These are phyloP conservation scores for Mirounga angustirostris DNA, from an alignment of 2,113 vertebrate genomes.

Conservation along the genomic window DNA sequence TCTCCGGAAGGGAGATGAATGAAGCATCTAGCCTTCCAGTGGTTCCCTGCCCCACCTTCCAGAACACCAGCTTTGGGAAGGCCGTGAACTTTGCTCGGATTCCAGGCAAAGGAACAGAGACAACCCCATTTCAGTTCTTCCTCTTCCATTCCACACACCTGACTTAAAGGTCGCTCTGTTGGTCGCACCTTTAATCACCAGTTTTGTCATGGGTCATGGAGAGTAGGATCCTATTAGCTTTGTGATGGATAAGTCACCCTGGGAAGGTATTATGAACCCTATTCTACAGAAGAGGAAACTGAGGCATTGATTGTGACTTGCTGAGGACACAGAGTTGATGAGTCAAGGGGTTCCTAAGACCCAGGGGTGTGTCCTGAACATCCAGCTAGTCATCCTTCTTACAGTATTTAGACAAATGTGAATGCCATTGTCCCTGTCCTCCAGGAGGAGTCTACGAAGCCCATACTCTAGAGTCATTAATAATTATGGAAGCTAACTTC, in stretches of 20 bases:
- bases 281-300: not conserved
- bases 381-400: not conserved
- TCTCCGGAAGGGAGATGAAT: not conserved
- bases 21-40: not conserved
- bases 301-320: not conserved
- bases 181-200: not conserved
- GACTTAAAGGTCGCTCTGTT: not conserved
- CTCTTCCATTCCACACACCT: not conserved
- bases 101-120: not conserved
- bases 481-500: not conserved
- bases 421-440: not conserved
- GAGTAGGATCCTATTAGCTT: not conserved
- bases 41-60: not conserved
- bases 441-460: not conserved
- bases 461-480: not conserved
- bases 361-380: not conserved
- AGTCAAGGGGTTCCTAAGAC: not conserved
- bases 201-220: accelerated
- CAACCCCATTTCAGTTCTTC: not conserved
- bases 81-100: not conserved
- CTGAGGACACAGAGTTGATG: not conserved
- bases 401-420: not conserved
- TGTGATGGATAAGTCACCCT: not conserved
- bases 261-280: not conserved
- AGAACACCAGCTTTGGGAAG: not conserved